Evolutionary conservation across 2,888 invertebrate genomes (phyloP), one percentile per base, ranked within the genome.

Genomic region (Watsonalla binaria): DNA sequence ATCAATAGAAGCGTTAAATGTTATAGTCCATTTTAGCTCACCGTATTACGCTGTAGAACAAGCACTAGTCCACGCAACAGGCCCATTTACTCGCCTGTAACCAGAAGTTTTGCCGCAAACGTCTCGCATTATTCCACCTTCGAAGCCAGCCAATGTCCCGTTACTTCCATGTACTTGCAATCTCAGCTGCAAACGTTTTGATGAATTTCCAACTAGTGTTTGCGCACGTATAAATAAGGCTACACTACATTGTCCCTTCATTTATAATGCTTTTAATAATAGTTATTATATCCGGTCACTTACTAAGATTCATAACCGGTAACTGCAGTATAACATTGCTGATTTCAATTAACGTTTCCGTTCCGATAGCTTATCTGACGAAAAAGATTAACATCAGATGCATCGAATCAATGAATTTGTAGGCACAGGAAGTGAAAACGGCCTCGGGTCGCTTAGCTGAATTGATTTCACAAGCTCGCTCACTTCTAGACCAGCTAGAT

Each of bases 341-440:
- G 13, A 51, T 15, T 34, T 49, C 7, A 49, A 49, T 37, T 49
- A 8, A 37, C 15, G 11, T 48, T 48, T 39, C 15, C 46, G 46
- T 14, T 14, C 9, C 37, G 39, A 49, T 49, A 14, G 5, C 8
- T 9, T 15, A 49, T 49, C 49, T 49, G 33, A 54, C 60, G 57
- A 56, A 53, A 61, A 56, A 63, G 57, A 62, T 61, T 57, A 48
- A 35, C 58, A 65, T 70, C 60, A 51, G 55, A 59, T 60, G 54
- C 61, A 57, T 55, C 56, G 64, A 63, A 70, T 68, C 70, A 70
- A 66, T 70, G 65, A 62, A 67, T 72, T 70, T 63, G 60, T 68
- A 72, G 66, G 68, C 65, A 68, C 74, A 74, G 81, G 82, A 82
- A 80, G 78, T 76, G 77, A 78, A 82, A 81, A 74, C 66, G 61